A percentile compares a stretch with the other conserved stretches of the same genome.
Conservation (phyloP, 2,113 vertebrate genomes). For the Jacana jacana region DNA sequence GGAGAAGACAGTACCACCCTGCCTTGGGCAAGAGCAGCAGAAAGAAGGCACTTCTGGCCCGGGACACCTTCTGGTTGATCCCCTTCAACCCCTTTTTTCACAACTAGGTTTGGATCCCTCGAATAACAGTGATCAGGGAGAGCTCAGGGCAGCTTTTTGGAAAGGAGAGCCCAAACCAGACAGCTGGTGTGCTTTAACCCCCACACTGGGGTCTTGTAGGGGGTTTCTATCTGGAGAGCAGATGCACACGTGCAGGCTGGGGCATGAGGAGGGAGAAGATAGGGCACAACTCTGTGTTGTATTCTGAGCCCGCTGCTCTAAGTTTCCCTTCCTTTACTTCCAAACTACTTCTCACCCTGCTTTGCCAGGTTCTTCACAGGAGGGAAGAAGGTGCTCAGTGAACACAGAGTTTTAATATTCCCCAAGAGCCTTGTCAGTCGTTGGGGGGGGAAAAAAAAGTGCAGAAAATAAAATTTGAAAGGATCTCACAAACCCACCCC, state of each 20-base stretch:
- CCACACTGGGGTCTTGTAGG: not conserved
- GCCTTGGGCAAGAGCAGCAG: not conserved
- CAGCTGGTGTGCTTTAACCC: not conserved
- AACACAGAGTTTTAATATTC: not conserved
- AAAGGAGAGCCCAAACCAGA: not conserved
- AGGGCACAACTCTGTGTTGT: not conserved
- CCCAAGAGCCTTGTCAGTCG: not conserved
- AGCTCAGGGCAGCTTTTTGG: not conserved
- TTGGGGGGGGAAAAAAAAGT: not conserved
- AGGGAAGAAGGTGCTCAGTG: not conserved
- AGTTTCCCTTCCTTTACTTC: not conserved
- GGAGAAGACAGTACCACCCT: not conserved
- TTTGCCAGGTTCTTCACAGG: not conserved
- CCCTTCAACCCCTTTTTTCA: not conserved
- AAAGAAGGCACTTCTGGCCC: not conserved
- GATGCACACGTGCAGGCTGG: not conserved
- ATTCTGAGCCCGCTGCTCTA: rapidly evolving
- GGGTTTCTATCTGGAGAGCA: not conserved
- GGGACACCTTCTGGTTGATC: not conserved
- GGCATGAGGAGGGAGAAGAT: not conserved
- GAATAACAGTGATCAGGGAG: rapidly evolving
- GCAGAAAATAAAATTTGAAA: not conserved
- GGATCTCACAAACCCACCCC: not conserved
- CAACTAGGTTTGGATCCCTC: not conserved
- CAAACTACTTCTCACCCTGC: not conserved